Evolutionary conservation across 2,797 vertebrate genomes (phyloP).

Genomic region (Zenarchopterus dispar): DNA sequence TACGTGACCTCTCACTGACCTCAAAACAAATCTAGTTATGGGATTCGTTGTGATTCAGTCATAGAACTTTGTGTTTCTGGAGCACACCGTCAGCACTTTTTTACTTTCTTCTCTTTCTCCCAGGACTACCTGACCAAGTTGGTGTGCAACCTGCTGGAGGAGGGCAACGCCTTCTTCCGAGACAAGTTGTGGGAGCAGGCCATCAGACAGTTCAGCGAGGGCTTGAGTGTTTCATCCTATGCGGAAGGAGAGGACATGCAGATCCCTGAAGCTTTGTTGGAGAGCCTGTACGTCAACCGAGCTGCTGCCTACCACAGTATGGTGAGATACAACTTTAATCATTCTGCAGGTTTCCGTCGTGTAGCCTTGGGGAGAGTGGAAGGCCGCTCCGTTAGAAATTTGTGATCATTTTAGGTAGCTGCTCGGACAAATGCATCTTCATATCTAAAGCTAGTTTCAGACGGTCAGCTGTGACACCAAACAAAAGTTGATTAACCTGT

Average conservation of each 20-base stretch:
- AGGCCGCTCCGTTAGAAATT: too few species aligned
- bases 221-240: constrained; percentile 87
- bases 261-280: constrained; percentile 85
- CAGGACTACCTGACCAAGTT: constrained; percentile 91
- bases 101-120: not conserved
- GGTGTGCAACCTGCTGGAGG: constrained; percentile 90
- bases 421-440: not conserved
- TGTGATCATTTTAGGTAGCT: not conserved
- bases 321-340: constrained; percentile 78
- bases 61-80: not conserved
- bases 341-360: too few species aligned
- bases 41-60: not conserved
- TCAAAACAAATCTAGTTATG: not conserved
- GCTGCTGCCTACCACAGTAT: constrained; percentile 89
- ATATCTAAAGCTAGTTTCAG: not conserved
- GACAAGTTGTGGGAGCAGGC: constrained; percentile 87
- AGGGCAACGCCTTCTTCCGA: constrained; percentile 89
- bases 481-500: constrained; percentile 2
- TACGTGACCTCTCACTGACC: not conserved
- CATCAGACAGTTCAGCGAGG: constrained; percentile 88
- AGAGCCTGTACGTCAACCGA: constrained; percentile 91
- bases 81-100: not conserved
- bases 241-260: constrained; percentile 85
- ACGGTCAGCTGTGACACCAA: not conserved
- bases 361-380: too few species aligned